A percentile compares a stretch with the other conserved stretches of the same genome.
These are phyloP conservation scores for Brachionus paranguensis DNA, from an alignment of 1,140 invertebrate species.

Conservation along the genomic window DNA sequence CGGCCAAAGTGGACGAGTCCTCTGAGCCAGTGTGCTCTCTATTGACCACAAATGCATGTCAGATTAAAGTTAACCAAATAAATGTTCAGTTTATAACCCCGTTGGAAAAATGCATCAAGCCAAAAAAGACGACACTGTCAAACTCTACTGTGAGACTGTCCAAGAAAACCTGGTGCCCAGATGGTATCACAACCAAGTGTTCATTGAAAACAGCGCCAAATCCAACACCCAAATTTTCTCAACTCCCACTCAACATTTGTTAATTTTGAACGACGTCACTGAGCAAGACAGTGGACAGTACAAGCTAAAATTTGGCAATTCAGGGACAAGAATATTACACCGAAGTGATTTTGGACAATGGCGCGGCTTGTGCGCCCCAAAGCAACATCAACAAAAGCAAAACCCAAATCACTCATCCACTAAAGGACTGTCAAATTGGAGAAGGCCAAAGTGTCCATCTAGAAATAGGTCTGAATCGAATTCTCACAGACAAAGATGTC, in stretches of 20 bases:
- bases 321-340: neutral
- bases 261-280: neutral
- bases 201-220: neutral
- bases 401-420: neutral
- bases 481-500: neutral
- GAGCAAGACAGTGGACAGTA: conserved; percentile 5
- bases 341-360: neutral
- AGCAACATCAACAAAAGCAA: neutral
- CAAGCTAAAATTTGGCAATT: neutral
- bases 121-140: conserved; percentile 5
- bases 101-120: neutral
- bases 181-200: conserved; percentile 22
- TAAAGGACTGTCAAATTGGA: neutral
- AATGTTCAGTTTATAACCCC: conserved; percentile 30
- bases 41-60: neutral
- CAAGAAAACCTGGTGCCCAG: conserved; percentile 15
- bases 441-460: neutral
- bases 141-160: conserved; percentile 27
- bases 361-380: neutral
- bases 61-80: neutral
- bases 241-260: conserved; percentile 26
- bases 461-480: neutral
- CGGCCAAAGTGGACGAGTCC: neutral
- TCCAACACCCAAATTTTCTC: conserved; percentile 14
- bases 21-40: neutral